Evolutionary conservation across 1,140 invertebrate genomes (phyloP).

Genomic region (Drosophila repletoides): DNA sequence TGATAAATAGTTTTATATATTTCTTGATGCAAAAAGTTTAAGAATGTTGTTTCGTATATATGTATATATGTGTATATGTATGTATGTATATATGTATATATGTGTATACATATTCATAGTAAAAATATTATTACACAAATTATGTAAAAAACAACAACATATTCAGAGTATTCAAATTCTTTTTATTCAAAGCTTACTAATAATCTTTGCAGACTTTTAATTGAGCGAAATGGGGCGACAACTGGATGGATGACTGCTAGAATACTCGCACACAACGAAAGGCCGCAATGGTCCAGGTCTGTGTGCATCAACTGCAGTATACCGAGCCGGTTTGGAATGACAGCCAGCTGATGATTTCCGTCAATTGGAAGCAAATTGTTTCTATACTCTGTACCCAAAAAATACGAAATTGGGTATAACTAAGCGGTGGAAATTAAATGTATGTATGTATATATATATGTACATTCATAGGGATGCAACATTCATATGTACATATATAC

Average conservation of each 20-base stretch:
- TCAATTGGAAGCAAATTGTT: constrained; percentile 72
- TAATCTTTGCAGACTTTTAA: not conserved
- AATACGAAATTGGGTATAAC: not conserved
- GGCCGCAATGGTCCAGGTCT: not conserved
- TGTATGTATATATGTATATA: too few species aligned
- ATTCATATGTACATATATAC: too few species aligned
- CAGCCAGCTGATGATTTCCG: constrained; percentile 57
- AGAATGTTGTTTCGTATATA: too few species aligned
- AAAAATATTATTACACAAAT: too few species aligned
- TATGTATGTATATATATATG: not conserved
- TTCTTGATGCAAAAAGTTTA: too few species aligned
- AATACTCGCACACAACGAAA: constrained; percentile 11
- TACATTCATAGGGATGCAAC: too few species aligned
- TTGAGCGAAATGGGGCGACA: not conserved
- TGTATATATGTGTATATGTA: too few species aligned
- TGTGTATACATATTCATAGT: too few species aligned
- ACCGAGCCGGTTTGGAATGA: constrained; percentile 35
- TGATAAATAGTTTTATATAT: too few species aligned
- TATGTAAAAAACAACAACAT: too few species aligned
- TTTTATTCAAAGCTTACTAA: not conserved
- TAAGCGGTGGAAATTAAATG: not conserved
- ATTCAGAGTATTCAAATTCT: too few species aligned
- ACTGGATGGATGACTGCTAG: too few species aligned
- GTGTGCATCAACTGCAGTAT: constrained; percentile 15
- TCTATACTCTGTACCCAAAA: constrained; percentile 20